phyloP scores from a whole-genome alignment of 2,797 vertebrate genomes.

The Alauda arvensis region DNA sequence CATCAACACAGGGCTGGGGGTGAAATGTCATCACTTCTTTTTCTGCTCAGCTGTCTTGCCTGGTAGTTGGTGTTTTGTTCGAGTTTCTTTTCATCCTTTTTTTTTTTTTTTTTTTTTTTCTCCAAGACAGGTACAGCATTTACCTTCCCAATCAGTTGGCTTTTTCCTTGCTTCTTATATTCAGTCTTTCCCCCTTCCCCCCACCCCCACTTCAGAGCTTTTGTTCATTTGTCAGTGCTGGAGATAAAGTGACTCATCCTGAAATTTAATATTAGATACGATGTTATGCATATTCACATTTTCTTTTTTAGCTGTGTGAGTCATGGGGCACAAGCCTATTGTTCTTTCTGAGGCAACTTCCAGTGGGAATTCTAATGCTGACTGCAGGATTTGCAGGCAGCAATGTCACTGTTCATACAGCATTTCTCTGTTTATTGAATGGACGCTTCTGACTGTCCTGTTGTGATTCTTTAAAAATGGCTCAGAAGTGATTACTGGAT shows the following conservation, averaged over 20 bases:
- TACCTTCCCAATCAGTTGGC: neutral
- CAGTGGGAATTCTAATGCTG: neutral
- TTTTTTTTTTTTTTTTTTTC: neutral
- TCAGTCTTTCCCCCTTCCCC: fast-evolving
- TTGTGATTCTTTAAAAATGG: neutral
- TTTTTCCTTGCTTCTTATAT: neutral
- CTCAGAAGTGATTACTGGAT: neutral
- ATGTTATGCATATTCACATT: neutral
- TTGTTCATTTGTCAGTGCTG: neutral
- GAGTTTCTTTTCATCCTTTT: neutral
- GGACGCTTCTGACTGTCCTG: neutral
- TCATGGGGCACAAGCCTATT: neutral
- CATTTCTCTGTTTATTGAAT: neutral
- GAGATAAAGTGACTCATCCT: neutral
- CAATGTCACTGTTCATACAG: neutral
- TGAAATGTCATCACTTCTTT: neutral
- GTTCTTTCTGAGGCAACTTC: neutral
- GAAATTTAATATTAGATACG: neutral
- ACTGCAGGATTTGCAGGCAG: neutral
- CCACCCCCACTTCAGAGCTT: neutral
- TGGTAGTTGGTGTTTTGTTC: neutral
- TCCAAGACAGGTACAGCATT: neutral
- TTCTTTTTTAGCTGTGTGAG: neutral
- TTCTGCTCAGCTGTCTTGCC: neutral
- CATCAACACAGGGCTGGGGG: neutral